phyloP scores from a whole-genome alignment of 2,113 vertebrate genomes.

The Cervus canadensis region DNA sequence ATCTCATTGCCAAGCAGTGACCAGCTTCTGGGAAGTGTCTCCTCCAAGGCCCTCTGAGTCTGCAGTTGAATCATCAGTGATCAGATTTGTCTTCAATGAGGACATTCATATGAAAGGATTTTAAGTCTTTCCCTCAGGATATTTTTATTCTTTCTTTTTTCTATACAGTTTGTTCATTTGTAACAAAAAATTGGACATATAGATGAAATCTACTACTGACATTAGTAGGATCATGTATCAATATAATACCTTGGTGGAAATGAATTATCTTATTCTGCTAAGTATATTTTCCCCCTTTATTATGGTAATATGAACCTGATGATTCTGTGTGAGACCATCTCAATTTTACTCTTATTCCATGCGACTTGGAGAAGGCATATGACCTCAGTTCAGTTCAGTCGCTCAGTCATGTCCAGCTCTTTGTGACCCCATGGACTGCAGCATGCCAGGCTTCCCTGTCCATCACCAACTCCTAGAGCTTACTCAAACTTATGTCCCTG shows the following conservation, averaged over 20 bases:
- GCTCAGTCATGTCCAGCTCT: neutral
- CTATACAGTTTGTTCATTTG: neutral
- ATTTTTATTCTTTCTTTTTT: neutral
- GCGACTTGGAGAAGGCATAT: neutral
- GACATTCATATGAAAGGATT: neutral
- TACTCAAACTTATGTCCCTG: neutral
- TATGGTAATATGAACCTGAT: neutral
- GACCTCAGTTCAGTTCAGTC: neutral
- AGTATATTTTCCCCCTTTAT: neutral
- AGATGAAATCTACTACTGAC: neutral
- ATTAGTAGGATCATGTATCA: neutral
- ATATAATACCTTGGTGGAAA: neutral
- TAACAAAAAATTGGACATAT: neutral
- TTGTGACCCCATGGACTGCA: neutral
- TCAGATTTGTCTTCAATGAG: neutral
- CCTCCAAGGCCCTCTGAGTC: neutral
- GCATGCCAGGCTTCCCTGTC: neutral
- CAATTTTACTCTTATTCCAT: neutral
- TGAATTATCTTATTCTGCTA: neutral
- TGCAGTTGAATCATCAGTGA: neutral
- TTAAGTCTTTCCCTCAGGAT: neutral
- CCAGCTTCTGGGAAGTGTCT: neutral
- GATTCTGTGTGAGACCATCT: neutral
- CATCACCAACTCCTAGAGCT: neutral
- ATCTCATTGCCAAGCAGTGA: neutral